Evolutionary conservation across 1,140 invertebrate genomes (phyloP).

Genomic region (Homarus americanus): DNA sequence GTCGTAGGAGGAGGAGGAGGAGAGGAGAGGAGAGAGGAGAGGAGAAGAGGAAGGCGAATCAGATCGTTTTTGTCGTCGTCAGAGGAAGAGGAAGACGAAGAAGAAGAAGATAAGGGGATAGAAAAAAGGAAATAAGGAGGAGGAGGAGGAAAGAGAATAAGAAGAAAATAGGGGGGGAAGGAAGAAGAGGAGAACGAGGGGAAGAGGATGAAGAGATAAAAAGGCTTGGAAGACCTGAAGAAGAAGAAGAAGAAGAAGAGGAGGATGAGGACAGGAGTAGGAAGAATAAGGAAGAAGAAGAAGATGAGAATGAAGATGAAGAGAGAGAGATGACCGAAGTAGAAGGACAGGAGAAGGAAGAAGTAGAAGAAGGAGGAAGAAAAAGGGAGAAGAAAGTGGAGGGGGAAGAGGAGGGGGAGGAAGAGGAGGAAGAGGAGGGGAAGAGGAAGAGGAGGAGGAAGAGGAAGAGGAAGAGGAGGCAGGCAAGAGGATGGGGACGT

Average conservation of each 20-base stretch:
- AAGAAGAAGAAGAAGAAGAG: not conserved
- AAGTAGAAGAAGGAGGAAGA: too few relatives aligned
- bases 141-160: not conserved
- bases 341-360: not conserved
- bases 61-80: too few relatives aligned
- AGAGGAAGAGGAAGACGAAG: not conserved
- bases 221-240: too few relatives aligned
- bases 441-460: too few relatives aligned
- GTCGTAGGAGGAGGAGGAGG: not conserved
- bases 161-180: too few relatives aligned
- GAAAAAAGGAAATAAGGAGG: too few relatives aligned
- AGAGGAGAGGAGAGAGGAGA: too few relatives aligned
- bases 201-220: too few relatives aligned
- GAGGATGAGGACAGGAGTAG: not conserved
- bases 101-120: not conserved
- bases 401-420: not conserved
- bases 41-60: not conserved
- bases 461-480: not conserved
- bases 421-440: not conserved
- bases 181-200: not conserved
- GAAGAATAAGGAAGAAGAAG: too few relatives aligned
- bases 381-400: not conserved
- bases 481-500: not conserved
- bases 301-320: not conserved
- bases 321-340: not conserved